A percentile compares a stretch with the other conserved stretches of the same genome.
These are phyloP conservation scores for Tuta absoluta DNA, from an alignment of 2,888 invertebrate genomes.

Conservation along the genomic window DNA sequence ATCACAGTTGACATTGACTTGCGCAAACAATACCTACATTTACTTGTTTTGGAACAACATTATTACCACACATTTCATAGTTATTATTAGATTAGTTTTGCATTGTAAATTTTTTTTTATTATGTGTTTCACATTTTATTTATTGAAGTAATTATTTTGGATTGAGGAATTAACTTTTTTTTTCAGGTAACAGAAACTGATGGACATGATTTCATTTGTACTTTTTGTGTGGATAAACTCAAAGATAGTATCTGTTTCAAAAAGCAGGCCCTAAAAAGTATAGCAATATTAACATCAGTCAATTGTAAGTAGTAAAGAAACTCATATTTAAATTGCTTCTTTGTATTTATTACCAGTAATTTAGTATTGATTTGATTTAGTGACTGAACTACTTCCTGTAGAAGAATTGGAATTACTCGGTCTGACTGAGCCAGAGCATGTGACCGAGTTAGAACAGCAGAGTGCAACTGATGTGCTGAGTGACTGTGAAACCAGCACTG, in stretches of 20 bases:
- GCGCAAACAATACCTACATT: too few relatives aligned
- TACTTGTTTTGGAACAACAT: too few relatives aligned
- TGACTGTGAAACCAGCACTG: not conserved
- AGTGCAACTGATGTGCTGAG: not conserved
- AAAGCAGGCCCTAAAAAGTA: constrained; percentile 14
- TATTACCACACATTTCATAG: too few relatives aligned
- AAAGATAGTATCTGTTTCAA: constrained; percentile 26
- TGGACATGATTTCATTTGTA: constrained; percentile 28
- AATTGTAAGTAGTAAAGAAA: constrained; percentile 25
- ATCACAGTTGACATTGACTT: too few relatives aligned
- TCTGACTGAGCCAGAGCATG: not conserved
- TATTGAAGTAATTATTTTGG: too few relatives aligned
- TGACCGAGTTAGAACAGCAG: not conserved
- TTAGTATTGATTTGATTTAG: not conserved
- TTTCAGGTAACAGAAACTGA: constrained; percentile 19
- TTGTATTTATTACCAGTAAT: too few relatives aligned
- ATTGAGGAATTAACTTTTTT: too few relatives aligned
- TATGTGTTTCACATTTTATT: too few relatives aligned
- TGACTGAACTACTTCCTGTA: not conserved
- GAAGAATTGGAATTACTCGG: constrained; percentile 16
- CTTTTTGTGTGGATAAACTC: constrained; percentile 9
- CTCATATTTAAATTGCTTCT: not conserved
- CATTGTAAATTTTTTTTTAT: too few relatives aligned
- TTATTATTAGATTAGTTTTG: too few relatives aligned
- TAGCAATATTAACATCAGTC: constrained; percentile 23